Base-by-base conservation (phyloP, 2,888 invertebrate genomes). In the Ferrisia virgata region DNA sequence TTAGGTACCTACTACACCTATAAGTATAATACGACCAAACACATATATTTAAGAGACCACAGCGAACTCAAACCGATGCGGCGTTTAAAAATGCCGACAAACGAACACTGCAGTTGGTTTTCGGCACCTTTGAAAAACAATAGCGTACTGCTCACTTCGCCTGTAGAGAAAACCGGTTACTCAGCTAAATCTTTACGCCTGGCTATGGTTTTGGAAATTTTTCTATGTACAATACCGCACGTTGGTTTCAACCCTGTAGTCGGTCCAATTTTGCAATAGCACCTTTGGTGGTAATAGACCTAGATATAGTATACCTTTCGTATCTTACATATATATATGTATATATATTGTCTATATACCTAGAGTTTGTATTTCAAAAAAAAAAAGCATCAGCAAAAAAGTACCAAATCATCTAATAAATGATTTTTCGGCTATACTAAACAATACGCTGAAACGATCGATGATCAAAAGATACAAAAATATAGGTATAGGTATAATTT, bases 41-140 rank as follows among this genome's bases (percentile, higher is more conserved):
- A n/a, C n/a, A n/a, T n/a, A n/a, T n/a, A n/a, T n/a, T n/a, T n/a
- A n/a, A n/a, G n/a, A 40, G 40, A 47, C 6, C 36, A 36, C 43
- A 2, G n/a, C 43, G n/a, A 47, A 15, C n/a, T 4, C 18, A 47
- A n/a, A 47, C n/a, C 47, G 47, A 47, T 47, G 18, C 47, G 47
- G 47, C 47, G 47, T 64, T 64, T 64, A 64, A 64, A 72, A 72
- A 33, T 15, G 72, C 72, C 72, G 72, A 72, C 72, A 72, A 72
- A 72, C 15, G 33, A 72, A 33, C 31, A n/a, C 5, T 47, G 33
- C 72, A 33, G 72, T 72, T 72, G 33, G 33, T 72, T 72, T 72
- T 72, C 72, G 72, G 72, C 33, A 33, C 72, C 72, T 72, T 72
- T 72, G 72, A 72, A 72, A 72, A 72, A 72, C 72, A 72, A 72